Evolutionary conservation across 2,888 invertebrate species (phyloP).

Genomic region (Nemoura dubitans): DNA sequence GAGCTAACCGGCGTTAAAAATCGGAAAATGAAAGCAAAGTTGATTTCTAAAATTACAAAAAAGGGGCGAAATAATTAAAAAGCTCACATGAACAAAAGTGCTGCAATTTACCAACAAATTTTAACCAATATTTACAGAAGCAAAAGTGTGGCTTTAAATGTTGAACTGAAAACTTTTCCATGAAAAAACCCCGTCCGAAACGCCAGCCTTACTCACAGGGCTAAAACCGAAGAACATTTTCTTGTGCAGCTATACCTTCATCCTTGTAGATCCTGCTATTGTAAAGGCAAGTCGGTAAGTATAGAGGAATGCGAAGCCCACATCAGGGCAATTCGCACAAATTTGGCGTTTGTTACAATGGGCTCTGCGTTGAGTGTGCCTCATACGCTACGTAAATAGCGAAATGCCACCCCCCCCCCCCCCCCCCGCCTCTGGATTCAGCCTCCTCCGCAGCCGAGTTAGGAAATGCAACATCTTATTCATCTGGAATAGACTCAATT

Average conservation of each 20-base stretch:
- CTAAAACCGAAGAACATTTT: no score
- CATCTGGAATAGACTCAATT: constrained; percentile 12
- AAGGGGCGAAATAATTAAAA: no score
- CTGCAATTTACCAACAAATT: no score
- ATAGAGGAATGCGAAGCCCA: neutral
- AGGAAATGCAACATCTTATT: constrained; percentile 7
- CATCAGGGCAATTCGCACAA: neutral
- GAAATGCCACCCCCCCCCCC: neutral
- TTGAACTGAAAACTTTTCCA: no score
- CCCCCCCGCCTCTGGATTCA: neutral
- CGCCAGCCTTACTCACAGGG: no score
- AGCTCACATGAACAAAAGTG: no score
- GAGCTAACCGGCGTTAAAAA: neutral
- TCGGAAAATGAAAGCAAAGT: no score
- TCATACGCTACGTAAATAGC: neutral
- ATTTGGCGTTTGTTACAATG: neutral
- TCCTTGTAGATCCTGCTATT: neutral
- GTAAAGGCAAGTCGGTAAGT: neutral
- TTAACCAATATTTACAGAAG: no score
- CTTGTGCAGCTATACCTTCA: no score
- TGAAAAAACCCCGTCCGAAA: no score
- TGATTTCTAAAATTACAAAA: no score
- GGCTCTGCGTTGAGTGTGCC: neutral
- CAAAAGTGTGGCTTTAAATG: no score
- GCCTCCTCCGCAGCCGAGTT: neutral